These are phyloP conservation scores for Eonycteris spelaea DNA, from an alignment of 2,113 vertebrate species.

Conservation along the genomic window DNA sequence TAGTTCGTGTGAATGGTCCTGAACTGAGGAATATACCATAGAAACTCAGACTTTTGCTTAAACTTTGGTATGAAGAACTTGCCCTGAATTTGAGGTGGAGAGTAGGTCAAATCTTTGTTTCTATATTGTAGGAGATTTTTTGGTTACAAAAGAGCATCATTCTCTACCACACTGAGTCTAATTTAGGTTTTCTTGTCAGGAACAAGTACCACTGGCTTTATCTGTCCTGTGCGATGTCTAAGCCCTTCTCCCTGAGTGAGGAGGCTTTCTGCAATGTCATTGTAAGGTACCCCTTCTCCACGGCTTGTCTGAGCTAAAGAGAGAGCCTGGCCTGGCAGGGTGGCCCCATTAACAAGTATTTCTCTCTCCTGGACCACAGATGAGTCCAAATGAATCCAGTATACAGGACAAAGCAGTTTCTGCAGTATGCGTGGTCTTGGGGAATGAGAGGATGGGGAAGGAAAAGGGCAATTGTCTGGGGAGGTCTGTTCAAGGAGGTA, in stretches of 20 bases:
- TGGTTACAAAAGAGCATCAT: not conserved
- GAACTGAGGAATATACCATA: not conserved
- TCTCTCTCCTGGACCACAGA: not conserved
- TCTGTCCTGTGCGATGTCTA: not conserved
- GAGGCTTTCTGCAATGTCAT: not conserved
- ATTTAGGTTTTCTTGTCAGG: not conserved
- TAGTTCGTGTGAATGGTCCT: not conserved
- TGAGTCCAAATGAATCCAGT: not conserved
- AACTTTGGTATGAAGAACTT: not conserved
- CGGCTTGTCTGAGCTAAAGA: not conserved
- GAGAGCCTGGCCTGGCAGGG: not conserved
- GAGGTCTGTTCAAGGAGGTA: not conserved
- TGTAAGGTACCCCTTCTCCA: not conserved
- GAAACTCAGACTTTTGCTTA: not conserved
- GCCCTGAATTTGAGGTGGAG: not conserved
- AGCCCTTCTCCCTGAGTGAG: not conserved
- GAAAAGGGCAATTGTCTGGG: not conserved
- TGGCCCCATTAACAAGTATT: not conserved
- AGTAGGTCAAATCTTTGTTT: not conserved
- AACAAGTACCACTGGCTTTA: not conserved
- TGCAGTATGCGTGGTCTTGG: not conserved
- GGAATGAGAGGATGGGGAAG: not conserved
- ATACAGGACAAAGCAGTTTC: not conserved
- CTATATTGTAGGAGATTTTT: not conserved
- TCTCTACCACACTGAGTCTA: not conserved